These are phyloP conservation scores for Physocephala rufipes DNA, from an alignment of 2,888 invertebrate genomes.

Conservation along the genomic window DNA sequence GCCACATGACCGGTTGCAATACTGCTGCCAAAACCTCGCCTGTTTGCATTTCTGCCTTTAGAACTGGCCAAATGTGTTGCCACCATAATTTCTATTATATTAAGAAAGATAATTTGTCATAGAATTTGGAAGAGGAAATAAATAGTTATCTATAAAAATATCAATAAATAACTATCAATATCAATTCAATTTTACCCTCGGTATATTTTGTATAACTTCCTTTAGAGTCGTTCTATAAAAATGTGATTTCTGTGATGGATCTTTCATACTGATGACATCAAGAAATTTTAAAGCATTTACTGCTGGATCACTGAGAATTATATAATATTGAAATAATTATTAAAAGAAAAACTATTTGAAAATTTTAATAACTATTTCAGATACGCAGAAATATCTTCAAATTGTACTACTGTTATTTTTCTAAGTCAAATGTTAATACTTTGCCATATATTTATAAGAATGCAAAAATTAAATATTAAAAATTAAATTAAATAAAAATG, in stretches of 20 bases:
- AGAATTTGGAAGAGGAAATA: constrained; percentile 29
- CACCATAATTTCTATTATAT: constrained; percentile 88
- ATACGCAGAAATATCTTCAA: too few species aligned
- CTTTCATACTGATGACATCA: constrained; percentile 92
- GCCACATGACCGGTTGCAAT: constrained; percentile 82
- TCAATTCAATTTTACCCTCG: constrained; percentile 72
- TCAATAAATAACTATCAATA: background rate
- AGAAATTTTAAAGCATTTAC: constrained; percentile 92
- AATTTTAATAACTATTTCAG: too few species aligned
- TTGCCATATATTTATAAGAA: too few species aligned
- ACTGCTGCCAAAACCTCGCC: constrained; percentile 88
- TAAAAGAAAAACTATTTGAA: too few species aligned
- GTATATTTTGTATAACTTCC: constrained; percentile 87
- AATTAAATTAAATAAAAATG: background rate
- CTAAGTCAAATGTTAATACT: too few species aligned
- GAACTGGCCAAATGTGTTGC: constrained; percentile 91
- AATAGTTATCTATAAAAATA: background rate
- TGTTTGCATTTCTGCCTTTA: constrained; percentile 84
- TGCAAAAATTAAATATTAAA: too few species aligned
- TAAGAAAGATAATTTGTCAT: constrained; percentile 49
- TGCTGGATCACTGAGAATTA: constrained; percentile 78
- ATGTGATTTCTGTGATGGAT: constrained; percentile 85
- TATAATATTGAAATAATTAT: constrained; percentile 21
- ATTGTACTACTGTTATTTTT: too few species aligned
- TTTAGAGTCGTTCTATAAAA: constrained; percentile 89